Conservation (phyloP, 2,113 vertebrate genomes). For the cat (Felis catus) region DNA sequence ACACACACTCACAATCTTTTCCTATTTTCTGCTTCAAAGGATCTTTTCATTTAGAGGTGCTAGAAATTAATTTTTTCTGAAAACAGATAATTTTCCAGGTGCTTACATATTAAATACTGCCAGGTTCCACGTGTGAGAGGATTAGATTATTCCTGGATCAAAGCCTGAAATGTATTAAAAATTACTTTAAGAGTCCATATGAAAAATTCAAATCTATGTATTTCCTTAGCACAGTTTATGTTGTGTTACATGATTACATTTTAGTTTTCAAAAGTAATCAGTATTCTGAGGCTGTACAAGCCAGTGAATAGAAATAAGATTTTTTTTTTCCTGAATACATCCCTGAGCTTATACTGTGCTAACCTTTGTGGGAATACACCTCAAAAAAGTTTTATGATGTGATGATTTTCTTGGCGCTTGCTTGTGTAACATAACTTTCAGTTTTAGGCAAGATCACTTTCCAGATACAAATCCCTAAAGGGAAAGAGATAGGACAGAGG, state of each 20-base stretch:
- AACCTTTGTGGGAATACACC: background rate
- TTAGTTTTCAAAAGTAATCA: background rate
- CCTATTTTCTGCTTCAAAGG: constrained; percentile 51
- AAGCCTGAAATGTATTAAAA: constrained; percentile 6
- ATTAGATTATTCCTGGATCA: constrained; percentile 44
- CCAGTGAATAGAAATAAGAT: background rate
- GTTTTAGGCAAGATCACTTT: background rate
- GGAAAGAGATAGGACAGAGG: background rate
- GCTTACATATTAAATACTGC: constrained; percentile 33
- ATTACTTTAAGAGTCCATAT: background rate
- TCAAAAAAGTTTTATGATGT: background rate
- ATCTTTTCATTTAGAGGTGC: background rate
- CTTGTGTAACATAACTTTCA: background rate
- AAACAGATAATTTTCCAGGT: constrained; percentile 1
- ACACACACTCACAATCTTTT: background rate
- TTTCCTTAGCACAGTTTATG: background rate
- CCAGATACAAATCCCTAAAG: background rate
- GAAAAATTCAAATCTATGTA: background rate
- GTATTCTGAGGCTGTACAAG: background rate
- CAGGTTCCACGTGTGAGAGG: background rate
- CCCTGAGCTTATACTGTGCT: background rate
- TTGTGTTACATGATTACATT: background rate
- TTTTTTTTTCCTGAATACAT: background rate
- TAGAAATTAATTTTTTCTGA: constrained; percentile 62
- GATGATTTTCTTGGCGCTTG: background rate